Evolutionary conservation across 2,797 vertebrate species (phyloP), one percentile per base, ranked within the genome.

Genomic region (Enteromius radiatus): DNA sequence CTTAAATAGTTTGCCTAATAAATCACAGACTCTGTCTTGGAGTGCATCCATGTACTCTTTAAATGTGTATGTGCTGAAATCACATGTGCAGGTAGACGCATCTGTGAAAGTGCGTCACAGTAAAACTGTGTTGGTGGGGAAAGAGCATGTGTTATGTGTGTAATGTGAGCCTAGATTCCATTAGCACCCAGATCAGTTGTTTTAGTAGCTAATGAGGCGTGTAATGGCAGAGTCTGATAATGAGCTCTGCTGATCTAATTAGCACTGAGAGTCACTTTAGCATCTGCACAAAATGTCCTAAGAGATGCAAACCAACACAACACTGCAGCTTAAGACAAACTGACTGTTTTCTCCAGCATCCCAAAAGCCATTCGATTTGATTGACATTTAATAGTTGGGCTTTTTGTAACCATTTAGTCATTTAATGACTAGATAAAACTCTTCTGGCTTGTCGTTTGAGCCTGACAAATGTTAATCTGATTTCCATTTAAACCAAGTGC

Each of bases 211-310:
- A 92, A 92, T 88, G 90, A 89, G 80, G 87, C 88, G 68, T 90
- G 88, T 89, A 87, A 92, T 90, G 80, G 87, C 73, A 59, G 38
- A 87, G 64, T 36, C 84, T 85, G 83, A 85, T 91, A 91, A 91
- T 86, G 89, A 91, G 88, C 84, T 86, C 84, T 41, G 64, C 63
- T 83, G 78, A 89, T 90, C 87, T 85, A 83, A 93, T 90, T 86
- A 88, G 3, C 80, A 78, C 43, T 19, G 81, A 82, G 81, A 89
- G 85, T 88, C 43, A 77, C 78, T 84, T 70, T 71, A 49, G 54
- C 33, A 41, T 43, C 76, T 43, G 59, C 19, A 31, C 78, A 43
- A 68, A 59, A 80, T 38, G 63, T 85, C 64, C 56, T 33, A 4
- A 76, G 73, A 70, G 43, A 84, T 67, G 21, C 36, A 31, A 14